phyloP scores from a whole-genome alignment of 1,140 invertebrate genomes.

The Antheraea mylitta region DNA sequence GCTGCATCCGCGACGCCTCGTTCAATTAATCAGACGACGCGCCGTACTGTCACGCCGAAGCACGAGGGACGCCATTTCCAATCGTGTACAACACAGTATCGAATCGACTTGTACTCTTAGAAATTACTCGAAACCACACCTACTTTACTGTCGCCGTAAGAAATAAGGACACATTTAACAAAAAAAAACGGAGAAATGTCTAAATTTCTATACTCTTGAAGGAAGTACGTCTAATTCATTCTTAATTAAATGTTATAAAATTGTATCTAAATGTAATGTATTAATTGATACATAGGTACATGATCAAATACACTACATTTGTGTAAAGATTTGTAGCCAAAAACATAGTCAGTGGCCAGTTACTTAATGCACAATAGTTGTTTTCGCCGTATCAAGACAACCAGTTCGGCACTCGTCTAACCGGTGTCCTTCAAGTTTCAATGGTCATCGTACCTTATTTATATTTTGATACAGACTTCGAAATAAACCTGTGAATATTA shows the following conservation, averaged over 20 bases:
- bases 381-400: background rate
- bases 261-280: no score
- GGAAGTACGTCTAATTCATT: no score
- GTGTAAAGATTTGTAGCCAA: background rate
- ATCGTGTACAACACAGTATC: background rate
- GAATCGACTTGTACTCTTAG: background rate
- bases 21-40: conserved; percentile 7
- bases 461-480: background rate
- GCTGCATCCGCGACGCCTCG: conserved; percentile 9
- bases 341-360: background rate
- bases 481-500: background rate
- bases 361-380: background rate
- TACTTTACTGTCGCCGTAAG: no score
- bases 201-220: no score
- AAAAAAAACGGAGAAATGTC: no score
- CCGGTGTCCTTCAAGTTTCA: background rate
- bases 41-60: background rate
- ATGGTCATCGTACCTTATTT: conserved; percentile 1
- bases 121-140: background rate
- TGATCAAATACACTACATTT: no score
- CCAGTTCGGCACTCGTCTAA: background rate
- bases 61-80: background rate
- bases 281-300: no score
- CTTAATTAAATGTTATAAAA: no score
- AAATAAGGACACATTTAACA: no score